A percentile compares a stretch with the other conserved stretches of the same genome.
Evolutionary conservation across 2,888 invertebrate genomes (phyloP).

Genomic region (Eupithecia subfuscata): DNA sequence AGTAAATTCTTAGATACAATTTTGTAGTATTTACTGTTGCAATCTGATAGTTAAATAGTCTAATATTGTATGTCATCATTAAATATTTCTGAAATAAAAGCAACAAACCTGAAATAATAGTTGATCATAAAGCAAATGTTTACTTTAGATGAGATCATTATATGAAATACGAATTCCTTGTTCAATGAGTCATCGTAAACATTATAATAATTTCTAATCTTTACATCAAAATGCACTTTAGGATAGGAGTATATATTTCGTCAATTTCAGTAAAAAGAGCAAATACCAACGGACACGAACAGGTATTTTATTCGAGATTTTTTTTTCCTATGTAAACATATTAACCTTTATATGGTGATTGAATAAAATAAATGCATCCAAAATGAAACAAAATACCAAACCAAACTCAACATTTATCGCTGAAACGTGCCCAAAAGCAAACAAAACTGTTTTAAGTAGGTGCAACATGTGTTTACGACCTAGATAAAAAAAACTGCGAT

Average conservation of each 20-base stretch:
- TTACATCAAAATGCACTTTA: background rate
- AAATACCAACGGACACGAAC: background rate
- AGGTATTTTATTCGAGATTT: background rate
- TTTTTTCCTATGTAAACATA: background rate
- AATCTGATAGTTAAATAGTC: background rate
- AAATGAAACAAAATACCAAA: background rate
- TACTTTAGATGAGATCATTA: conserved; percentile 5
- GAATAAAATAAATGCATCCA: background rate
- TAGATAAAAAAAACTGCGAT: conserved; percentile 37
- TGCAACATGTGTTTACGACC: conserved; percentile 17
- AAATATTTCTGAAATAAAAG: background rate
- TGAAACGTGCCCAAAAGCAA: conserved; percentile 15
- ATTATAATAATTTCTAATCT: conserved; percentile 3
- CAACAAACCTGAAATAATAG: conserved; percentile 5
- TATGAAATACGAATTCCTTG: conserved; percentile 2
- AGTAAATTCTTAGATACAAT: background rate
- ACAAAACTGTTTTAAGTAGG: background rate
- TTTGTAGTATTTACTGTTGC: background rate
- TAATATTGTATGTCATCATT: conserved; percentile 5
- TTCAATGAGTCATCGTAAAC: background rate
- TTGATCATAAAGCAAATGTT: conserved; percentile 13
- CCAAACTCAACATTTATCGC: conserved; percentile 5
- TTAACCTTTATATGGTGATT: background rate
- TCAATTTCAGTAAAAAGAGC: background rate
- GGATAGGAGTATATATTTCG: background rate